These are phyloP conservation scores for Tyrophagus putrescentiae DNA, from an alignment of 1,140 invertebrate genomes.

Conservation along the genomic window DNA sequence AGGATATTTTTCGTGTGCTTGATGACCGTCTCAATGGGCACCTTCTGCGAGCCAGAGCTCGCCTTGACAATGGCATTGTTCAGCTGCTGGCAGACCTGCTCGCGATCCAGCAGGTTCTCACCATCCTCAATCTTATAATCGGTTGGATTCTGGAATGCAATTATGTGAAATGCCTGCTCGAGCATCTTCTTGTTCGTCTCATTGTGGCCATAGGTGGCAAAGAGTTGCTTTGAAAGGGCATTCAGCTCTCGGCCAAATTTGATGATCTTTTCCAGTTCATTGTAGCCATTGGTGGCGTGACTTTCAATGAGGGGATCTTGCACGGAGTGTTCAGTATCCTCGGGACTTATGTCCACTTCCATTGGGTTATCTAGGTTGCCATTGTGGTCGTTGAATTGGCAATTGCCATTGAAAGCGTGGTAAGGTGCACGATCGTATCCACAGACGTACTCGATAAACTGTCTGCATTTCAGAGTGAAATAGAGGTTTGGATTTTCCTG, in stretches of 20 bases:
- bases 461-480: constrained; percentile 86
- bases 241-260: constrained; percentile 85
- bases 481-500: constrained; percentile 75
- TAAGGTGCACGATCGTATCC: constrained; percentile 33
- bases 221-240: constrained; percentile 67
- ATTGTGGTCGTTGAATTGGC: constrained; percentile 23
- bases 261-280: constrained; percentile 50
- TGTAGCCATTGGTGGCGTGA: not conserved
- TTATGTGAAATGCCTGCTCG: constrained; percentile 88
- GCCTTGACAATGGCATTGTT: constrained; percentile 76
- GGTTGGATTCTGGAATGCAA: constrained; percentile 96
- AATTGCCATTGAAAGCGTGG: constrained; percentile 17
- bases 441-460: constrained; percentile 75
- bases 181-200: constrained; percentile 83
- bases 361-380: constrained; percentile 17
- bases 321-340: too few relatives aligned
- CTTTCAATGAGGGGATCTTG: too few relatives aligned
- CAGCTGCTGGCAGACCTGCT: constrained; percentile 80
- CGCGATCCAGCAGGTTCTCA: constrained; percentile 73
- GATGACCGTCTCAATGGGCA: constrained; percentile 23
- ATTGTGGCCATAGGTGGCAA: constrained; percentile 62
- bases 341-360: constrained; percentile 17
- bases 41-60: constrained; percentile 4
- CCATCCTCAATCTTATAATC: constrained; percentile 88
- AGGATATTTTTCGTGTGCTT: constrained; percentile 25